These are phyloP conservation scores for Helogale parvula DNA, from an alignment of 2,113 vertebrate species.

Conservation along the genomic window DNA sequence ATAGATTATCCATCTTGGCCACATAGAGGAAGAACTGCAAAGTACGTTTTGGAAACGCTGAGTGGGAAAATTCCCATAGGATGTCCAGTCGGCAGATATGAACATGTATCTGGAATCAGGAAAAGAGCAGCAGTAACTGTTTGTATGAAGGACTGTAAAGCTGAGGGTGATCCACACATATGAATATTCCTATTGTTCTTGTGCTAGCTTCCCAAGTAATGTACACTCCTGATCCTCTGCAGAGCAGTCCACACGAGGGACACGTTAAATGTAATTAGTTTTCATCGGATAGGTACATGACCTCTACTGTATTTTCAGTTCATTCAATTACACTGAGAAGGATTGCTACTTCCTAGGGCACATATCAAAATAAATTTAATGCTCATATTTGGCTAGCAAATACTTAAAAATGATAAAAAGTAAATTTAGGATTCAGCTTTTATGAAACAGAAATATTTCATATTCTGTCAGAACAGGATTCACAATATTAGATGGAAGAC, in stretches of 20 bases:
- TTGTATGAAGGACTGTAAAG: neutral
- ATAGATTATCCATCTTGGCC: neutral
- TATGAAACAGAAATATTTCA: neutral
- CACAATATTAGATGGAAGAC: neutral
- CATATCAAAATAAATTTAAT: neutral
- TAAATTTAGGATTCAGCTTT: neutral
- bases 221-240: neutral
- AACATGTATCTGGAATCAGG: neutral
- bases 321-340: neutral
- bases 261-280: neutral
- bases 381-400: neutral
- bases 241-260: neutral
- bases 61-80: neutral
- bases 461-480: neutral
- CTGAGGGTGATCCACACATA: neutral
- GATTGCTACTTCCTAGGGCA: neutral
- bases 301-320: conserved; percentile 10
- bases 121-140: neutral
- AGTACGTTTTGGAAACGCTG: neutral
- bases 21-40: neutral
- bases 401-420: neutral
- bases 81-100: fast-evolving
- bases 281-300: neutral
- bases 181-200: neutral
- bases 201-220: neutral